Conservation (phyloP, 2,797 vertebrate species). For the Alauda arvensis region DNA sequence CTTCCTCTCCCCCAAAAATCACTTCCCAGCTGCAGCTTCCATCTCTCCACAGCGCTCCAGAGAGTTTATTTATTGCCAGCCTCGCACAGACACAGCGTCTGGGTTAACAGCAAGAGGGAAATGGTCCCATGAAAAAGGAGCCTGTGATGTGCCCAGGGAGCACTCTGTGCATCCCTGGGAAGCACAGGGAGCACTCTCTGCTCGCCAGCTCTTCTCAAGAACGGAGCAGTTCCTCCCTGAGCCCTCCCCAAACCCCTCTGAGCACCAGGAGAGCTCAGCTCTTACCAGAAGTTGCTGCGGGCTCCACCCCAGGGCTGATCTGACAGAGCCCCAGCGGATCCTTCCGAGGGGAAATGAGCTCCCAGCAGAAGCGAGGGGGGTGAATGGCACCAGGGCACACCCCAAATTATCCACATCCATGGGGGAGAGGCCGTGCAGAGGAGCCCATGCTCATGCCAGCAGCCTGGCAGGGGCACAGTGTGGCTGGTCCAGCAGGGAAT, state of each 20-base stretch:
- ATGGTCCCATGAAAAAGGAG: not conserved
- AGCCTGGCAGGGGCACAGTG: accelerated
- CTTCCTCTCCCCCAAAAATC: constrained; percentile 32
- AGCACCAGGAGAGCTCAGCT: constrained; percentile 16
- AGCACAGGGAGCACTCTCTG: not conserved
- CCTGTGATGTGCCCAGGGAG: not conserved
- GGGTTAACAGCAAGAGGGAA: constrained; percentile 34
- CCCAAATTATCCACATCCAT: not conserved
- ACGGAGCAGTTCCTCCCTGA: not conserved
- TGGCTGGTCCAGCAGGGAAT: not conserved
- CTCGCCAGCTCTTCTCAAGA: not conserved
- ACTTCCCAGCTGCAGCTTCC: constrained; percentile 34
- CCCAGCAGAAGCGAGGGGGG: not conserved
- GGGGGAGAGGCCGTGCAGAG: not conserved
- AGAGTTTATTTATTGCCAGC: constrained; percentile 16
- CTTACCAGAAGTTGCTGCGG: constrained; percentile 35
- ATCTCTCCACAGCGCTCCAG: not conserved
- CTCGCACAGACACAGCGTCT: not conserved
- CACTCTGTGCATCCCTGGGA: not conserved
- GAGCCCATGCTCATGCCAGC: not conserved
- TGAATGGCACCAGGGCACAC: not conserved
- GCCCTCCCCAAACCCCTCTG: not conserved
- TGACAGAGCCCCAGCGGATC: not conserved
- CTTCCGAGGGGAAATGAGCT: not conserved
- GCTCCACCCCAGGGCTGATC: constrained; percentile 53